Evolutionary conservation across 2,797 vertebrate genomes (phyloP).

Genomic region (Silurus aristotelis): DNA sequence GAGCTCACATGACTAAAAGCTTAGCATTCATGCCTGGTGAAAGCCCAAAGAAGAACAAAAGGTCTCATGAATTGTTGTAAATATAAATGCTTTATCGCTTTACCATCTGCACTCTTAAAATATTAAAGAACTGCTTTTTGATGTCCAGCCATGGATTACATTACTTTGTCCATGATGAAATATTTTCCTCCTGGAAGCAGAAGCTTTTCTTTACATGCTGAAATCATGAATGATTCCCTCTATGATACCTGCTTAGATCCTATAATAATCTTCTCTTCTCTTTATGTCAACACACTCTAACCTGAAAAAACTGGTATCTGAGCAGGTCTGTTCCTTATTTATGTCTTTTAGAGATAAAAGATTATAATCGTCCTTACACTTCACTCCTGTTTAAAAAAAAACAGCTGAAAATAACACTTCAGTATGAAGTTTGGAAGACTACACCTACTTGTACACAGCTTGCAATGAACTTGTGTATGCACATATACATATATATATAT

Average conservation of each 20-base stretch:
- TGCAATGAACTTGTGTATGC: background rate
- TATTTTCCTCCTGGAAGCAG: background rate
- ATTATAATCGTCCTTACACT: constrained; percentile 18
- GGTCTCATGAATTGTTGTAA: background rate
- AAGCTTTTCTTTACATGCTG: background rate
- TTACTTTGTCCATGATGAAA: background rate
- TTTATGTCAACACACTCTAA: background rate
- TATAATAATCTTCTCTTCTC: background rate
- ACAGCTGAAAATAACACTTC: constrained; percentile 9
- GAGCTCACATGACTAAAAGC: background rate
- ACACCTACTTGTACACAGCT: background rate
- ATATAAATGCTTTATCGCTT: background rate
- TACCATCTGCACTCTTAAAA: background rate
- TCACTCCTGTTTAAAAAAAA: background rate
- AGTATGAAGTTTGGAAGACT: constrained; percentile 19
- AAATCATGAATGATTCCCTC: constrained; percentile 9
- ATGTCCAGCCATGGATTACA: background rate
- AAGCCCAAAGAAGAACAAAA: background rate
- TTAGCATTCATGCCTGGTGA: background rate
- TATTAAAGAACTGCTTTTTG: background rate
- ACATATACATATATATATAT: no score
- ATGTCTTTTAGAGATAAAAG: constrained; percentile 29
- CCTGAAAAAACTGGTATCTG: constrained; percentile 41
- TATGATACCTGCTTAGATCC: background rate
- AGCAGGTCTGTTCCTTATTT: constrained; percentile 44